Evolutionary conservation across 1,140 invertebrate genomes (phyloP).

Genomic region (Ooceraea biroi): DNA sequence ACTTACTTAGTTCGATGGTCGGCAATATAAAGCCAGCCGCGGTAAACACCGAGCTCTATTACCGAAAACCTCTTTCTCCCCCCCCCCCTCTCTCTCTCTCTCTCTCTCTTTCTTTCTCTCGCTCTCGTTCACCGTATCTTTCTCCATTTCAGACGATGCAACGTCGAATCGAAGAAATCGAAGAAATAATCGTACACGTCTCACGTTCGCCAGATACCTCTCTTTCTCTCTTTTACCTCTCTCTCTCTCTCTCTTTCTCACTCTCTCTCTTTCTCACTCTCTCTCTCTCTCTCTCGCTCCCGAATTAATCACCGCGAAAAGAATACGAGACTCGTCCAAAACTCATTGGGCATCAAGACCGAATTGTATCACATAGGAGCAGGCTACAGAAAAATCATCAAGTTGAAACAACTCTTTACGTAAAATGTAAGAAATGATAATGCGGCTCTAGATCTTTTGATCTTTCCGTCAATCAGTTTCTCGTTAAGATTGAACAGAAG

Average conservation of each 20-base stretch:
- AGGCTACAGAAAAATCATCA: conserved; percentile 10
- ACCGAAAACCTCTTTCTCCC: conserved; percentile 44
- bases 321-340: conserved; percentile 22
- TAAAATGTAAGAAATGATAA: conserved; percentile 3
- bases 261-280: not conserved
- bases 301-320: conserved; percentile 10
- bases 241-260: conserved; percentile 11
- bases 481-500: not conserved
- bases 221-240: not conserved
- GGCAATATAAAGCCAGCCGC: conserved; percentile 69
- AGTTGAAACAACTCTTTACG: not conserved
- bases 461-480: not conserved
- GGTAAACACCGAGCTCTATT: conserved; percentile 60
- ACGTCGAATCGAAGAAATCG: not conserved
- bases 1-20: conserved; percentile 74
- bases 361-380: conserved; percentile 17
- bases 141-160: conserved; percentile 40
- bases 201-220: conserved; percentile 31
- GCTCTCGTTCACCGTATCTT: not conserved
- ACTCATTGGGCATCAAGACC: conserved; percentile 8
- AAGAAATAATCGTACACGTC: conserved; percentile 47
- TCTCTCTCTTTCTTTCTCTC: conserved; percentile 10
- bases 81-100: conserved; percentile 19
- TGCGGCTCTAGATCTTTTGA: not conserved
- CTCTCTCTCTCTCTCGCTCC: not conserved